Conservation (phyloP, 2,888 invertebrate genomes). For the Ennomos quercinarius region DNA sequence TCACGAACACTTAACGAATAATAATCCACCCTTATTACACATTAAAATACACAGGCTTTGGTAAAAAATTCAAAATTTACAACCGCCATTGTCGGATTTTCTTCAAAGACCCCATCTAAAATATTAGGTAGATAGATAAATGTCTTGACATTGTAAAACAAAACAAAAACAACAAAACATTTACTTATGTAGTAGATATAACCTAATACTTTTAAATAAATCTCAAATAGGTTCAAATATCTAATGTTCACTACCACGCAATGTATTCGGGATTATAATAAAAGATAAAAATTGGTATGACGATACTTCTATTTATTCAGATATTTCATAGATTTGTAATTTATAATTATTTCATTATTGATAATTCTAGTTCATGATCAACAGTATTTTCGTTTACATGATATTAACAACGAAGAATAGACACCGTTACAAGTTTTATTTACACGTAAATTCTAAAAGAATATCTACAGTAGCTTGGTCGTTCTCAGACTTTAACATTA, state of each 20-base stretch:
- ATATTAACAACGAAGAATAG: conserved; percentile 70
- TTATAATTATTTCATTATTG: conserved; percentile 55
- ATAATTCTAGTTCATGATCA: conserved; percentile 74
- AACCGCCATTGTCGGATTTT: no score
- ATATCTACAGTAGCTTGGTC: conserved; percentile 81
- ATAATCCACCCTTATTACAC: no score
- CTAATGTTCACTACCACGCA: background rate
- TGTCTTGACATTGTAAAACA: no score
- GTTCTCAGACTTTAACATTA: conserved; percentile 81
- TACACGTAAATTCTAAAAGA: conserved; percentile 70
- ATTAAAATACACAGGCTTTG: no score
- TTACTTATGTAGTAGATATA: no score
- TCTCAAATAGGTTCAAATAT: no score
- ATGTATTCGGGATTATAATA: conserved; percentile 40
- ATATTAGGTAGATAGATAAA: no score
- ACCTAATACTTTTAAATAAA: no score
- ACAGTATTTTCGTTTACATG: conserved; percentile 73
- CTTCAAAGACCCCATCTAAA: no score
- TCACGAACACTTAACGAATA: no score
- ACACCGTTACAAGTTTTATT: conserved; percentile 67
- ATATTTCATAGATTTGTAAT: conserved; percentile 67
- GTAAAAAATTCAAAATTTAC: no score
- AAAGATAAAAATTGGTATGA: conserved; percentile 53
- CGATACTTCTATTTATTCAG: conserved; percentile 76
- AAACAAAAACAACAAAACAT: no score